phyloP scores from a whole-genome alignment of 2,888 invertebrate genomes.

The Dicyrtoma fusca region DNA sequence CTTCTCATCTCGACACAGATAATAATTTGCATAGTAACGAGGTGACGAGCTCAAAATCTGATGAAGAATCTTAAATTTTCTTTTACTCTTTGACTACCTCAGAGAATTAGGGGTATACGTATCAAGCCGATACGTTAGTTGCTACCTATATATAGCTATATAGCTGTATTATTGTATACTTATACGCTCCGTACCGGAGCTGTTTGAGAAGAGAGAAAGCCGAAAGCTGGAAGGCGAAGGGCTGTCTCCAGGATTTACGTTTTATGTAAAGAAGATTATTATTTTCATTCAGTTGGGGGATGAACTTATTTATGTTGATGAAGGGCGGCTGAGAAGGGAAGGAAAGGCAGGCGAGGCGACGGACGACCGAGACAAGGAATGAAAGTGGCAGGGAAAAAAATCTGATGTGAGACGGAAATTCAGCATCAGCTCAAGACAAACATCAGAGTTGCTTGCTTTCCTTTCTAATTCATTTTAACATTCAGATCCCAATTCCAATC shows the following conservation, averaged over 20 bases:
- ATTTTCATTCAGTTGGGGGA: conserved; percentile 12
- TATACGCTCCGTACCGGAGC: no score
- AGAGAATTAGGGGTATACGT: background rate
- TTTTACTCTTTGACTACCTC: conserved; percentile 14
- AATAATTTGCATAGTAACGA: conserved; percentile 51
- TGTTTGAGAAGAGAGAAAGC: no score
- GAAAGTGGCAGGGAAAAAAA: conserved; percentile 9
- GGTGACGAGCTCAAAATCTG: conserved; percentile 41
- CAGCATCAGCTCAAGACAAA: background rate
- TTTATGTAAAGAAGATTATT: conserved; percentile 26
- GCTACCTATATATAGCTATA: no score
- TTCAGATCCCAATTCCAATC: no score
- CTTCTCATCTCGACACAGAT: conserved; percentile 10
- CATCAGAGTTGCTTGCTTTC: conserved; percentile 1
- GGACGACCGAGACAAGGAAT: background rate
- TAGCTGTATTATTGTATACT: background rate
- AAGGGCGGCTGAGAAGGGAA: background rate
- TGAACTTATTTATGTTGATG: conserved; percentile 20
- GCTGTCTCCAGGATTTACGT: background rate
- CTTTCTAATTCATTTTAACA: background rate
- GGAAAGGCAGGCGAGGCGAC: no score
- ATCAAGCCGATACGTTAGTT: background rate
- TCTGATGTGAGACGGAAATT: background rate
- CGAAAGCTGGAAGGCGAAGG: no score
- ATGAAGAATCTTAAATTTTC: conserved; percentile 29